Base-by-base conservation (phyloP, 2,113 vertebrate genomes). In the Esox niger region DNA sequence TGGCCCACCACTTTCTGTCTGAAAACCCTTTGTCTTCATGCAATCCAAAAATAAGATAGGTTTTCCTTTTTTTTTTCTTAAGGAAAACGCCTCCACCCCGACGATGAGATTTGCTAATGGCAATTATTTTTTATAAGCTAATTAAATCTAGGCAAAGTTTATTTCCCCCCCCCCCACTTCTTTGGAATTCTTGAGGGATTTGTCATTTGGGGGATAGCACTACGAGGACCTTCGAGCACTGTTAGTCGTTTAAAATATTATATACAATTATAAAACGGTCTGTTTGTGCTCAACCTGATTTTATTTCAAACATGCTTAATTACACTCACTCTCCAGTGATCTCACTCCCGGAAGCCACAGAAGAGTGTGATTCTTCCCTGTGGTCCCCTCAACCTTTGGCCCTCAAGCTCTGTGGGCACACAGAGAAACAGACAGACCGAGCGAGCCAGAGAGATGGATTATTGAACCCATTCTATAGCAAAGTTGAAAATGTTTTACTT, bases 101-200 rank as follows among this genome's bases (percentile, higher is more conserved):
- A 86, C 87, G 80, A 76, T 62, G 70, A 76, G 83, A 83, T 86
- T 86, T 74, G 86, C 85, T 90, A 89, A 90, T 91, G 83, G 89
- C 87, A 91, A 88, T 91, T 88, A 90, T 91, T 90, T 91, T 83
- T 86, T 82, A 87, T 88, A 87, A 88, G 82, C 88, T 91, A 92
- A 92, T 91, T 92, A 91, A 92, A 90, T 90, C 79, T 68, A 70
- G 83, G 80, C 81, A 81, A 81, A 79, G 79, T 85, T 80, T 83
- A 71, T 76, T 61, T 75, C 57, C 57, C 78, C 59, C 56, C 70
- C 69, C 43, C 47, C 35, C 46, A 13, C 46, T 69, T 71, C 58
- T 73, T 49, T 66, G 31, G 62, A 74, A 54, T 80, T 69, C 82
- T 82, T 66, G 8, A 70, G 84, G 80, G 82, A 78, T 77, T 84